These are phyloP conservation scores for Machimus atricapillus DNA, from an alignment of 2,888 invertebrate genomes.

Conservation along the genomic window DNA sequence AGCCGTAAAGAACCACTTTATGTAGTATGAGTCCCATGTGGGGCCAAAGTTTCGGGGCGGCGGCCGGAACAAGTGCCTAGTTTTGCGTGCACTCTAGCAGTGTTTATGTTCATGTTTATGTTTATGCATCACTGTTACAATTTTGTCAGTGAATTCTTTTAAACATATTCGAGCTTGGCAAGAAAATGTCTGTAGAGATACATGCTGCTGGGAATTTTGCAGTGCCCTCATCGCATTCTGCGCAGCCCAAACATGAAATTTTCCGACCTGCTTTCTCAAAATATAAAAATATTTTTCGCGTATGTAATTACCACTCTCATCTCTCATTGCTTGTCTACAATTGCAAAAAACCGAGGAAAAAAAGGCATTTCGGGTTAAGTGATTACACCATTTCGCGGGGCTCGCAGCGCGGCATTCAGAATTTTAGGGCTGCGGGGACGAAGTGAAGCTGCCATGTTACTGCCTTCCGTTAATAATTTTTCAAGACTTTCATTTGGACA, in stretches of 20 bases:
- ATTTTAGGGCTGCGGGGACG: not conserved
- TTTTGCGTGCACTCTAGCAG: not conserved
- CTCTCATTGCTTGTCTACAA: not conserved
- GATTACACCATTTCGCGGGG: not conserved
- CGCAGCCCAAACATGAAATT: not conserved
- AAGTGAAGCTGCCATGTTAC: conserved; percentile 9
- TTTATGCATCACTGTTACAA: not conserved
- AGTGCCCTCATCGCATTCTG: not conserved
- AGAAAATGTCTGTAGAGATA: conserved; percentile 1
- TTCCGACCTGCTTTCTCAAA: not conserved
- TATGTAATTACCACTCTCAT: not conserved
- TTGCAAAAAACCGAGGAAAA: conserved; percentile 1
- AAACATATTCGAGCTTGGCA: not conserved
- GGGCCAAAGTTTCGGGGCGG: not conserved
- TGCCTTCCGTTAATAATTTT: conserved; percentile 23
- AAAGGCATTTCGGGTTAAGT: conserved; percentile 23
- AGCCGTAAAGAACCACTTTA: not conserved
- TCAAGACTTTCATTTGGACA: conserved; percentile 24
- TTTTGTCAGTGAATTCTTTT: not conserved
- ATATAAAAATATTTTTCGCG: conserved; percentile 12
- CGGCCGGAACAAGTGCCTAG: not conserved
- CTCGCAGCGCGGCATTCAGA: not conserved
- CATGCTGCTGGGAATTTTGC: not conserved
- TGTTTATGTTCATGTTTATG: not conserved
- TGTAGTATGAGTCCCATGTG: not conserved